Base-by-base conservation (phyloP, 2,113 vertebrate species). In the Mandrillus leucophaeus region DNA sequence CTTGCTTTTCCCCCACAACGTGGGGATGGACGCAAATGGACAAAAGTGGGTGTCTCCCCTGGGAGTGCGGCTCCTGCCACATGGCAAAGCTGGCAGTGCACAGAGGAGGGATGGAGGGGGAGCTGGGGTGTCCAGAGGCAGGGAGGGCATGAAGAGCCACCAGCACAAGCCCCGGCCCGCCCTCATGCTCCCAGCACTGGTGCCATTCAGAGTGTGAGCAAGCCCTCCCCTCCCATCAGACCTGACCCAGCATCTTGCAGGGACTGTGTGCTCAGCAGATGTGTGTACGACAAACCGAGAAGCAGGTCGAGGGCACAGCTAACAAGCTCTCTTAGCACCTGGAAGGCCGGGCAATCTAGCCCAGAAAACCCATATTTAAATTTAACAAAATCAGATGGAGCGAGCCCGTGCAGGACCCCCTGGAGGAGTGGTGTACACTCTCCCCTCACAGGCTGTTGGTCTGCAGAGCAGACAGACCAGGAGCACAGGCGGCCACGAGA, bases 121-220 rank as follows among this genome's bases (percentile, higher is more conserved):
- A 4, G 48, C 18, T 0, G 0, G 48, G 70, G 25, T 9, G 38
- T 2, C 10, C 73, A 17, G 35, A 20, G 52, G 12, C 16, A 50
- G 52, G 18, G 22, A 16, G 4, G 43, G 38, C 61, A 80, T 16
- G 52, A 61, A 3, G 0, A 1, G 6, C 43, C 11, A 23, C 82
- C 43, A 4, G 6, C 13, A 2, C 10, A 9, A 64, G 38, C 5
- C 35, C 75, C 0, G 4, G 17, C 22, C 68, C 11, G 4, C 17
- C 14, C 10, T 13, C 8, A 0, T 0, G 1, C 23, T 25, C 2
- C 8, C 6, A 4, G 40, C 6, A 4, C 40, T 30, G 7, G 11
- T 0, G 2, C 9, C 30, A 4, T 5, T 27, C 17, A 0, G 0
- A 27, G 20, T 16, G 3, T 0, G 0, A 22, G 25, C 16, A 8